Evolutionary conservation across 37 sponge, comb jelly and placozoan genomes (phyloP), one percentile per base, ranked within the genome.

Genomic region (Crambe crambe): DNA sequence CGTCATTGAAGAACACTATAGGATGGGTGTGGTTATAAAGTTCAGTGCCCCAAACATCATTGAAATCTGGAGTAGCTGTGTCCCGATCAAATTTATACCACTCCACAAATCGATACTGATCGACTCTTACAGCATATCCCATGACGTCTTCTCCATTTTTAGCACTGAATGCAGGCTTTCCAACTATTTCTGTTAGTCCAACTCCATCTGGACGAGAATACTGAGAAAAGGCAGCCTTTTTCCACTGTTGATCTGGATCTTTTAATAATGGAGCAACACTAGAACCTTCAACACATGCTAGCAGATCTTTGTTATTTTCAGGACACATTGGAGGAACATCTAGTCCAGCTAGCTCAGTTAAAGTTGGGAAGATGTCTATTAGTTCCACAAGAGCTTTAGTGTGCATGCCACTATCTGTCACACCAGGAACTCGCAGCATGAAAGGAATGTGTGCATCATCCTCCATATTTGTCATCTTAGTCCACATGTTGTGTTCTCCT

Each of bases 381-480:
- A 59, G 70, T 79, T 79, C 88, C 1, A 73, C 68, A 25, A 81
- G 37, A 2, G 71, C 76, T 25, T 40, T 27, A 21, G 72, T 68
- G 18, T 42, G 73, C 72, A 75, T 81, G 9, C 83, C 83, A 21
- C 17, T 1, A 2, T 54, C 63, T 0, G 70, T 76, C 17, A 71
- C 72, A 39, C 77, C 85, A 56, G 85, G 85, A 0, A 84, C 83
- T 9, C 71, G 27, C 20, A 87, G n/a, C 34, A 87, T 75, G 69
- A 87, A 68, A 12, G 89, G 89, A 25, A 81, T 83, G 43, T 31
- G 77, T 15, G 73, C 68, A 0, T 77, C 82, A 69, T 81, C 83
- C 47, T 87, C 82, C 57, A 87, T 76, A 57, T 87, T 82, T 12
- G 89, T 82, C 59, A 54, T 36, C 38, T 87, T 87, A 36, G 37